Base-by-base conservation (phyloP, 2,888 invertebrate species). In the Megastigmus dorsalis region DNA sequence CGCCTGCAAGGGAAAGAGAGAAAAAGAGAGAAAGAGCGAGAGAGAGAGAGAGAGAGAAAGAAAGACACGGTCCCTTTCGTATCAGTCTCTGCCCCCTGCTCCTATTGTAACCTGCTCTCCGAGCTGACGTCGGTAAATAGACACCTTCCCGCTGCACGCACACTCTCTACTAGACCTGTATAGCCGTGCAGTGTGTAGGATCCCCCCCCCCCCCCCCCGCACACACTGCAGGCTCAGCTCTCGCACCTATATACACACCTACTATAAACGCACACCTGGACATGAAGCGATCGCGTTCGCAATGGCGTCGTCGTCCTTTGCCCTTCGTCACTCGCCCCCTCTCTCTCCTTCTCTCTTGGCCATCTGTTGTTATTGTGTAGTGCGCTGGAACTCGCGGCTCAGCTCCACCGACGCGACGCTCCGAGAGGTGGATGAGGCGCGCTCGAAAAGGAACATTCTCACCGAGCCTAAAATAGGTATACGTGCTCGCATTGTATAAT, bases 111-210 rank as follows among this genome's bases (percentile, higher is more conserved):
- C 50, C 72, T 59, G 57, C 33, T 2, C n/a, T n/a, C 18, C n/a
- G 30, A 55, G 63, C 65, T 36, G 72, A 66, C 66, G 65, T 57
- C 23, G 43, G 60, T 67, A 66, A 73, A 66, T 60, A 54, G 66
- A 67, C 72, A 60, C 72, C 52, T 45, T 50, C 52, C 43, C 20
- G 5, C 43, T 52, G 59, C 43, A 66, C 66, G 26, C 57, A 28
- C 55, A 45, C 54, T 54, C 66, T n/a, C n/a, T n/a, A n/a, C 52
- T 55, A 23, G 36, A 2, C 45, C n/a, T n/a, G n/a, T n/a, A n/a
- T n/a, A n/a, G n/a, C n/a, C n/a, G n/a, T n/a, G n/a, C n/a, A n/a
- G n/a, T n/a, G n/a, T n/a, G n/a, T n/a, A n/a, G n/a, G n/a, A n/a
- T n/a, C n/a, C n/a, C n/a, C n/a, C n/a, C n/a, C n/a, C n/a, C n/a